Percentiles rank a stretch among this genome's conserved stretches.
phyloP scores from a whole-genome alignment of 2,797 vertebrate genomes.

The Schizopygopsis malacanthus region DNA sequence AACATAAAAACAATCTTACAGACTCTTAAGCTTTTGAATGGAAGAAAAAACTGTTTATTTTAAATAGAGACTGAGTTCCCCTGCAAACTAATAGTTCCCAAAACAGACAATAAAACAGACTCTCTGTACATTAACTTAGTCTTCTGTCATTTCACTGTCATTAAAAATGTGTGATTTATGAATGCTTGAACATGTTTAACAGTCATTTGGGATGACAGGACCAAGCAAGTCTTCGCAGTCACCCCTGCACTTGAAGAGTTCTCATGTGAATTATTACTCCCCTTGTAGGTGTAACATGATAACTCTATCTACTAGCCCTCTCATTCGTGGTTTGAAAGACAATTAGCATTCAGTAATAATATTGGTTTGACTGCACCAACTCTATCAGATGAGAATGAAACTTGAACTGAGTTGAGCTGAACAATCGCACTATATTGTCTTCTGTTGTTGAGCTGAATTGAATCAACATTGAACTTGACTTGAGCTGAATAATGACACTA shows the following conservation, averaged over 20 bases:
- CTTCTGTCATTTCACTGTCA: background rate
- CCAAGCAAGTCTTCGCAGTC: background rate
- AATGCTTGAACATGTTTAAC: conserved; percentile 25
- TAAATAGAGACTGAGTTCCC: background rate
- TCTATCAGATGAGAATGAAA: background rate
- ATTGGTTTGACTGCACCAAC: background rate
- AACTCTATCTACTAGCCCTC: background rate
- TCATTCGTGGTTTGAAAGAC: background rate
- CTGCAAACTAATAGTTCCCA: background rate
- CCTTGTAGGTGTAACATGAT: background rate
- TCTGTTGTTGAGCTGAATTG: background rate
- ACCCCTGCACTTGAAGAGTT: conserved; percentile 12
- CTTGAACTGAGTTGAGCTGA: background rate
- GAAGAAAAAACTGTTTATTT: background rate
- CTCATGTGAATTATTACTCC: conserved; percentile 2
- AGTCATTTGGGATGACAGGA: conserved; percentile 13
- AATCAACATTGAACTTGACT: background rate
- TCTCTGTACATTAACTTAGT: background rate
- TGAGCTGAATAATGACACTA: background rate
- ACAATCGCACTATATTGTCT: background rate
- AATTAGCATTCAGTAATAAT: background rate
- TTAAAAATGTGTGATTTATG: background rate
- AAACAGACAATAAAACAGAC: background rate
- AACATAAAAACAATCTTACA: background rate
- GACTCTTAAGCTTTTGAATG: background rate